These are phyloP conservation scores for Hirudo medicinalis DNA, from an alignment of 1,140 invertebrate species.

Conservation along the genomic window DNA sequence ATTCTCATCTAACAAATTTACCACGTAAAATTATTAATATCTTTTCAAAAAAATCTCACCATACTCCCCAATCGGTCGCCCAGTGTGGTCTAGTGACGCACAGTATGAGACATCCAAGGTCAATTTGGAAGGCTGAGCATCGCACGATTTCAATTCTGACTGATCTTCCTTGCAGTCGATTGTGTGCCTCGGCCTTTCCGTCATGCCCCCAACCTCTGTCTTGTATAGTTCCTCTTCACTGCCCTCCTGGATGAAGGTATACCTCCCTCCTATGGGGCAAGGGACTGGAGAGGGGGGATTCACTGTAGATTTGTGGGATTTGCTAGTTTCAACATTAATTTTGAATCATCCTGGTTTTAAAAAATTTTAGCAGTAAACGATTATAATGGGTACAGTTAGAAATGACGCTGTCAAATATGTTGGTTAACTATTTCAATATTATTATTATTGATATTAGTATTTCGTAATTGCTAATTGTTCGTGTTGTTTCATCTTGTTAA, in stretches of 20 bases:
- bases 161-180: slow-evolving; percentile 83
- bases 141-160: slow-evolving; percentile 62
- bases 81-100: slow-evolving; percentile 82
- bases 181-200: slow-evolving; percentile 75
- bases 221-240: slow-evolving; percentile 57
- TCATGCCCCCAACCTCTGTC: slow-evolving; percentile 86
- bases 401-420: too few species aligned
- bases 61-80: slow-evolving; percentile 60
- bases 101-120: slow-evolving; percentile 89
- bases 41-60: slow-evolving; percentile 25
- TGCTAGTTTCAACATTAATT: background rate
- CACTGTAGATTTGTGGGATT: slow-evolving; percentile 44
- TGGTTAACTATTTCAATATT: background rate
- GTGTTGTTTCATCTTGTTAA: too few species aligned
- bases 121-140: slow-evolving; percentile 80
- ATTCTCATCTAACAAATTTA: background rate
- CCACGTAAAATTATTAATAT: background rate
- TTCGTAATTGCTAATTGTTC: too few species aligned
- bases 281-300: slow-evolving; percentile 78
- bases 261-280: slow-evolving; percentile 90
- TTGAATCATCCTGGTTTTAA: background rate
- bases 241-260: slow-evolving; percentile 80
- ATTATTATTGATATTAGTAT: background rate
- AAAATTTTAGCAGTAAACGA: too few species aligned
- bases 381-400: background rate